Evolutionary conservation across 1,140 invertebrate genomes (phyloP), one percentile per base, ranked within the genome.

Genomic region (Cydia pomonella): DNA sequence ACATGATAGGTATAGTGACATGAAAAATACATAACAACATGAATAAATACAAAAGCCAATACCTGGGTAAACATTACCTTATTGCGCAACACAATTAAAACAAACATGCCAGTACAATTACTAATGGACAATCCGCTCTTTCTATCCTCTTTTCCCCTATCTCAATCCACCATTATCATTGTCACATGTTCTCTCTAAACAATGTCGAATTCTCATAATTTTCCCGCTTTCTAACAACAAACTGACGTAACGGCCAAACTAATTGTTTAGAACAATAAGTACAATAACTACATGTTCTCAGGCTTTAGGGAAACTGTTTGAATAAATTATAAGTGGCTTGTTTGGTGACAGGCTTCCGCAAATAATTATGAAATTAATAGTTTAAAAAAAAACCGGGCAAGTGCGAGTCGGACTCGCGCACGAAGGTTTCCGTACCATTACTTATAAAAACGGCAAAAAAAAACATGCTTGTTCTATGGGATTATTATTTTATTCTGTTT

Each of bases 161-260:
- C 38, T 9, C 7, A 6, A 41, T 13, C 41, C 12, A 41, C 41
- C 41, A 44, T 44, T 16, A 53, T 13, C 16, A 53, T n/a, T 53
- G 50, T 53, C 50, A 53, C 50, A 18, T 25, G n/a, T 27, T 66
- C 63, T 66, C 63, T 29, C 62, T 25, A 63, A 66, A 66, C 63
- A 66, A 66, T 66, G 63, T 66, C 25, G 63, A n/a, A 66, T 66
- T 66, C 63, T 33, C 63, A 66, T 66, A 66, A 33, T 66, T 66
- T 66, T 66, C 27, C 63, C 63, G 27, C 63, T 66, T 66, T 66
- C 63, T 66, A 66, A 66, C 63, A 63, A 63, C 27, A 63, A 63
- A 66, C 16, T 66, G 25, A 29, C 27, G 25, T 29, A 66, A 29
- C 25, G 25, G 10, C 63, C 63, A 66, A 66, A 66, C 63, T 66